Conservation (phyloP, 2,113 vertebrate genomes). For the Muntiacus reevesi region DNA sequence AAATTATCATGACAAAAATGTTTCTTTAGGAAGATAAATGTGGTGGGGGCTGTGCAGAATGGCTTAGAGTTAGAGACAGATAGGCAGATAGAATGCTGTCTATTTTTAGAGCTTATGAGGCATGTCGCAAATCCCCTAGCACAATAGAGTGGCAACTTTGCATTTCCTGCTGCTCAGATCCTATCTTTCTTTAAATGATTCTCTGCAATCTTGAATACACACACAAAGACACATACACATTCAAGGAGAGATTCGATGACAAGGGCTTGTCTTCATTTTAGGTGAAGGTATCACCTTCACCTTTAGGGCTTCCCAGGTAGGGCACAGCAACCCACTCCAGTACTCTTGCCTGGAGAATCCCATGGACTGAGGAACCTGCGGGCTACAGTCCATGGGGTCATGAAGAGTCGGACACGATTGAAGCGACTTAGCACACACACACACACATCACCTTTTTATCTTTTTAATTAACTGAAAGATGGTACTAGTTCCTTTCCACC, state of each 20-base stretch:
- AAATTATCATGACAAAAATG: background rate
- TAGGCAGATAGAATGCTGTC: background rate
- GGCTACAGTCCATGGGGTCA: background rate
- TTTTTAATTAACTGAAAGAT: background rate
- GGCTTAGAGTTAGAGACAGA: background rate
- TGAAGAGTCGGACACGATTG: background rate
- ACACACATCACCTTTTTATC: background rate
- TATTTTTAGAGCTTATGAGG: background rate
- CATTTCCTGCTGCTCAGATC: constrained; percentile 11
- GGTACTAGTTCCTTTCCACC: background rate
- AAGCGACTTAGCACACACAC: background rate
- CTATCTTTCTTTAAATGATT: constrained; percentile 25
- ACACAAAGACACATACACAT: background rate
- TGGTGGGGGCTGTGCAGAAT: background rate
- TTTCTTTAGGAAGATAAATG: constrained; percentile 22
- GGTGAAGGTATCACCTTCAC: background rate
- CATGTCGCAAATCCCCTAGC: background rate
- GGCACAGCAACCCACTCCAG: background rate
- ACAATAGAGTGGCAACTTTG: background rate
- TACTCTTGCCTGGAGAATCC: background rate
- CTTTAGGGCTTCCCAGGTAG: background rate
- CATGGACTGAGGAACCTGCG: background rate
- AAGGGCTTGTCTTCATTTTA: background rate
- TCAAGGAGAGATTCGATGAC: background rate
- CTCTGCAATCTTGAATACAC: background rate